These are phyloP conservation scores for Falcaria lacertinaria DNA, from an alignment of 2,888 invertebrate genomes.

Conservation along the genomic window DNA sequence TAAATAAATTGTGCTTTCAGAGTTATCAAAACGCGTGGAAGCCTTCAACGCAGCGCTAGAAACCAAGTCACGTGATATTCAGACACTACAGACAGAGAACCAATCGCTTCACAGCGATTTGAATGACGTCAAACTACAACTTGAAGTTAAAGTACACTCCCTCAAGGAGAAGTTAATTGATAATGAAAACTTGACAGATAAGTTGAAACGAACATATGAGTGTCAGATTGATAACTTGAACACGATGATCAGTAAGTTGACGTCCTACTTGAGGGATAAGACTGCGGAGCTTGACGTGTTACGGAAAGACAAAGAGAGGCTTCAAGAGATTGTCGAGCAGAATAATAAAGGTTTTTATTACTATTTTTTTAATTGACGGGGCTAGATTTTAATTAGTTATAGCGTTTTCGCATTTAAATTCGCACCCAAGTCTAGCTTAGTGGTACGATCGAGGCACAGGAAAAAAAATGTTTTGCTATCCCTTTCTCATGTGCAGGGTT, in stretches of 20 bases:
- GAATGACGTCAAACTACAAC: slow-evolving; percentile 46
- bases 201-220: slow-evolving; percentile 51
- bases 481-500: too few species aligned
- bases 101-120: slow-evolving; percentile 40
- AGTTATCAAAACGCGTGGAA: slow-evolving; percentile 35
- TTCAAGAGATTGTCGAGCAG: slow-evolving; percentile 34
- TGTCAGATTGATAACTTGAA: slow-evolving; percentile 55
- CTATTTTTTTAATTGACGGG: too few species aligned
- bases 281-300: slow-evolving; percentile 39
- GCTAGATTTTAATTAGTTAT: too few species aligned
- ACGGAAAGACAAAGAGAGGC: slow-evolving; percentile 42
- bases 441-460: too few species aligned
- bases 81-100: slow-evolving; percentile 42
- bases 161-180: slow-evolving; percentile 52
- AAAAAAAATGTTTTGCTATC: too few species aligned
- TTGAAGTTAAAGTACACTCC: slow-evolving; percentile 54
- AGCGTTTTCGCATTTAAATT: too few species aligned
- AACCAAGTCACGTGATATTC: slow-evolving; percentile 34
- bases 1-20: slow-evolving; percentile 31
- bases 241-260: slow-evolving; percentile 49
- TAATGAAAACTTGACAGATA: slow-evolving; percentile 51
- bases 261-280: slow-evolving; percentile 54
- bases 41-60: slow-evolving; percentile 28
- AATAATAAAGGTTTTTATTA: slow-evolving; percentile 44
- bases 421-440: too few species aligned